phyloP scores from a whole-genome alignment of 2,113 vertebrate species.

The Podarcis muralis region DNA sequence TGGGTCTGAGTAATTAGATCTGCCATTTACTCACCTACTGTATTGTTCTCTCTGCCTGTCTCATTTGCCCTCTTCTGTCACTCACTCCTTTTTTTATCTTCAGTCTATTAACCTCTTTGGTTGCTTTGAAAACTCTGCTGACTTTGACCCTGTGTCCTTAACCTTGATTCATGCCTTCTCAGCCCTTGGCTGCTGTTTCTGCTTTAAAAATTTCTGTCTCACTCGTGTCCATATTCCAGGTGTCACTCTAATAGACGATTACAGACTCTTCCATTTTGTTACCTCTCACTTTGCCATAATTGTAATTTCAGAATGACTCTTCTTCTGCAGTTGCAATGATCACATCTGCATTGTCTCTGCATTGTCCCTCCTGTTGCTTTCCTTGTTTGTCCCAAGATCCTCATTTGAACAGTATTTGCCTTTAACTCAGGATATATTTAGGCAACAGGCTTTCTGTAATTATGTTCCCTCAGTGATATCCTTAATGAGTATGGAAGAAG shows the following conservation, averaged over 20 bases:
- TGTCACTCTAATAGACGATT: not conserved
- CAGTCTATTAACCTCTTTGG: not conserved
- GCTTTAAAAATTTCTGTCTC: not conserved
- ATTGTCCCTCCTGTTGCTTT: not conserved
- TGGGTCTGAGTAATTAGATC: not conserved
- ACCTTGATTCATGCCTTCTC: not conserved
- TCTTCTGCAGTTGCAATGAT: not conserved
- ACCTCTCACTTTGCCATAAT: not conserved
- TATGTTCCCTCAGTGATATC: not conserved
- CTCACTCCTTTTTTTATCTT: not conserved
- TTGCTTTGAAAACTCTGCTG: not conserved
- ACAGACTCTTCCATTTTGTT: not conserved
- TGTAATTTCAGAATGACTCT: not conserved
- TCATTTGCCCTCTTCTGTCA: constrained; percentile 9
- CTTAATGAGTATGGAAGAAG: not conserved
- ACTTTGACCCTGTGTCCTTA: not conserved
- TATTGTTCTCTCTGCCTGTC: not conserved
- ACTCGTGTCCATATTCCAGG: not conserved
- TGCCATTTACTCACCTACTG: not conserved
- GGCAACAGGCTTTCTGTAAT: not conserved
- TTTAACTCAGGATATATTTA: not conserved
- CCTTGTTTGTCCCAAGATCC: not conserved
- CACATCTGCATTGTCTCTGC: not conserved
- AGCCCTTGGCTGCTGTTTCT: not conserved
- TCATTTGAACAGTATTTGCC: not conserved